These are phyloP conservation scores for Clepsis dumicolana DNA, from an alignment of 2,888 invertebrate genomes.

Conservation along the genomic window DNA sequence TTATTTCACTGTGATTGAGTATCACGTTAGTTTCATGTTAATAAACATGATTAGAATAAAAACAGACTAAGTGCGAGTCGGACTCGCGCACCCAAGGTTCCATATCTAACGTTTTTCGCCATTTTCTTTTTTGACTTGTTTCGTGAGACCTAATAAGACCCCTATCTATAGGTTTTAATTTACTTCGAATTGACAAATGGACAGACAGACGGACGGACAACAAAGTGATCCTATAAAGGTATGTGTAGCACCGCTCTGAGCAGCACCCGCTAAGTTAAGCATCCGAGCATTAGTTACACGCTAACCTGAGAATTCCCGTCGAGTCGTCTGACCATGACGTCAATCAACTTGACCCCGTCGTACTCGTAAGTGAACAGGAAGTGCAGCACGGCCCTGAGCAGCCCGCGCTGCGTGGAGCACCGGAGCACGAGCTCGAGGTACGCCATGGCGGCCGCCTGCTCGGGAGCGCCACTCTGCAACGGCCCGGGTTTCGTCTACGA, in stretches of 20 bases:
- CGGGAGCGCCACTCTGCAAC: conserved; percentile 94
- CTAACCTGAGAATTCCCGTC: conserved; percentile 91
- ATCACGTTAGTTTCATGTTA: too few species aligned
- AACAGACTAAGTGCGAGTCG: too few species aligned
- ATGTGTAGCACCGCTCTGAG: conserved; percentile 86
- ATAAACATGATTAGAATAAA: too few species aligned
- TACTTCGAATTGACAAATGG: too few species aligned
- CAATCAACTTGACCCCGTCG: conserved; percentile 93
- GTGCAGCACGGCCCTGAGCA: conserved; percentile 93
- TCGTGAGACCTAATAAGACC: too few species aligned
- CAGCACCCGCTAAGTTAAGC: conserved; percentile 60
- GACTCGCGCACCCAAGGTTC: too few species aligned
- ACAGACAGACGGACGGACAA: too few species aligned
- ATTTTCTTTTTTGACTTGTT: too few species aligned
- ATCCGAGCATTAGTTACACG: conserved; percentile 37
- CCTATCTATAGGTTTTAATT: too few species aligned
- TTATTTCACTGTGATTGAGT: too few species aligned
- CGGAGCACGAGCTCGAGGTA: conserved; percentile 96
- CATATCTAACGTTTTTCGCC: too few species aligned
- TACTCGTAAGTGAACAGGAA: conserved; percentile 94
- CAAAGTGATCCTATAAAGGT: too few species aligned
- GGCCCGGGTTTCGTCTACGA: conserved; percentile 77
- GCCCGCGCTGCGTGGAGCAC: conserved; percentile 93
- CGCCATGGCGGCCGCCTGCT: conserved; percentile 96
- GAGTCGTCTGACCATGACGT: conserved; percentile 93